Conservation (phyloP, 2,113 vertebrate genomes). For the Lophotis ruficrista region DNA sequence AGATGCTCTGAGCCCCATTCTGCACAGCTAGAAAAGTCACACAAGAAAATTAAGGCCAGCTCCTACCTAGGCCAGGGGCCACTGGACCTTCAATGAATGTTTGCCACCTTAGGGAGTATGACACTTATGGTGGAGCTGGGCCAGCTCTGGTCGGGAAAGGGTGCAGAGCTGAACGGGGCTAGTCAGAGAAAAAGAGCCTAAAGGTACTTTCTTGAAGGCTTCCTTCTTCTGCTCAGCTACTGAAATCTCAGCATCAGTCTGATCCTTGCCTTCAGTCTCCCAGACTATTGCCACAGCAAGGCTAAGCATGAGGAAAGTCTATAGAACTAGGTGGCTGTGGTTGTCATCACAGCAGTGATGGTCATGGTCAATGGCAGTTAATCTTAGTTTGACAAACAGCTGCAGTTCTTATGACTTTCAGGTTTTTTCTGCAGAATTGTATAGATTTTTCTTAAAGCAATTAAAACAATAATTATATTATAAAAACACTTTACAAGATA, state of each 20-base stretch:
- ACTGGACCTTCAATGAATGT: not conserved
- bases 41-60: not conserved
- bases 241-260: not conserved
- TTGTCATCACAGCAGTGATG: not conserved
- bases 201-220: not conserved
- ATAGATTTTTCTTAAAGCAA: slow-evolving; percentile 14
- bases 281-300: not conserved
- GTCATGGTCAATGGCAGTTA: not conserved
- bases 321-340: fast-evolving
- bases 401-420: not conserved
- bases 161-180: not conserved
- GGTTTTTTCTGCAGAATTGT: not conserved
- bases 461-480: slow-evolving; percentile 36
- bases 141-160: not conserved
- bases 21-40: not conserved
- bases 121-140: not conserved
- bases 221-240: not conserved
- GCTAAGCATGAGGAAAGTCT: not conserved
- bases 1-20: not conserved
- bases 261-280: not conserved
- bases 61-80: not conserved
- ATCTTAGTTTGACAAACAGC: not conserved
- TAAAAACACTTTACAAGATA: not conserved
- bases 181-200: not conserved
- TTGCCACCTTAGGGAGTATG: not conserved